A percentile compares a stretch with the other conserved stretches of the same genome.
Conservation (phyloP, 2,797 vertebrate species). For the Lepus oiostolus region DNA sequence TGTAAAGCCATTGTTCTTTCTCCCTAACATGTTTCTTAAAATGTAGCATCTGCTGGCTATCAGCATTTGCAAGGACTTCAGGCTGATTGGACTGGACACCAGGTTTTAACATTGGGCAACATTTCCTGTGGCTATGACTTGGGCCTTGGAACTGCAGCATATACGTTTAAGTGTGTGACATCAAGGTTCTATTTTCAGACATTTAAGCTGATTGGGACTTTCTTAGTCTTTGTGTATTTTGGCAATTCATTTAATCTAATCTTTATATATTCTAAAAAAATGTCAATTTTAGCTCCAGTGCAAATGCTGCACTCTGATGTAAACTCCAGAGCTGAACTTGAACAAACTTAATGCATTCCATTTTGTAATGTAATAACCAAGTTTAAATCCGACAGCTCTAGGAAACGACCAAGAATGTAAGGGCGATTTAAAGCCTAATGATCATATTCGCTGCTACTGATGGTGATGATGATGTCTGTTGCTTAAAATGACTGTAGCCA, state of each 20-base stretch:
- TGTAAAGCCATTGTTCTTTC: neutral
- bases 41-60: neutral
- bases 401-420: slow-evolving; percentile 69
- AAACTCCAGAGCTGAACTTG: slow-evolving; percentile 74
- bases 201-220: slow-evolving; percentile 58
- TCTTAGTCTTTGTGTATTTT: slow-evolving; percentile 79
- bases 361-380: slow-evolving; percentile 76
- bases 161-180: neutral
- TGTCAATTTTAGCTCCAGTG: slow-evolving; percentile 68
- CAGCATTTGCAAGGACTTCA: neutral
- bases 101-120: neutral
- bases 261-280: slow-evolving; percentile 74
- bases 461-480: slow-evolving; percentile 21
- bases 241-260: slow-evolving; percentile 69
- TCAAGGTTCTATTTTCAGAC: slow-evolving; percentile 65
- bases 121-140: neutral
- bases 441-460: slow-evolving; percentile 63
- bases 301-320: slow-evolving; percentile 54
- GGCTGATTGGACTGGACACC: too few relatives aligned
- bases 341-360: slow-evolving; percentile 71
- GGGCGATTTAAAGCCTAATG: slow-evolving; percentile 79
- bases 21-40: neutral
- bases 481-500: slow-evolving; percentile 53
- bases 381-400: slow-evolving; percentile 64
- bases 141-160: neutral